Evolutionary conservation across 1,140 invertebrate species (phyloP), one percentile per base, ranked within the genome.

Genomic region (Probaryconus sp.): DNA sequence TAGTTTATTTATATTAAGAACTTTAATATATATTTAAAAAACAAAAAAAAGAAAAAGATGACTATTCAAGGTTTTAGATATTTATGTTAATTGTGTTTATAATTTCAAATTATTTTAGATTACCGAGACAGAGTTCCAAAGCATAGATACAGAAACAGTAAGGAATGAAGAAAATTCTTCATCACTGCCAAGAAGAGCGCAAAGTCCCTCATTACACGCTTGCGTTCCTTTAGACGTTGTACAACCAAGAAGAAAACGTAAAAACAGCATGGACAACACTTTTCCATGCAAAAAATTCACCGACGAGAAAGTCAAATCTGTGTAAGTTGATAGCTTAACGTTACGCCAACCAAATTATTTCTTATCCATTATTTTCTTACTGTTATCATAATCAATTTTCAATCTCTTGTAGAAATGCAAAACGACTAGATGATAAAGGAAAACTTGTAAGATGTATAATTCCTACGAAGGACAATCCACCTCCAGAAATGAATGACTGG

Each of bases 381-480:
- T 21, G 1, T 3, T 24, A 21, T 43, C n/a, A 11, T 10, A 11
- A 43, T 24, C 10, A 4, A 30, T 6, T 43, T 45, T 30, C 2
- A 24, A 33, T 38, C 61, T 65, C 9, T 56, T 70, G 4, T 17
- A 86, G 85, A 77, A 77, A 69, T 56, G 40, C 76, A 13, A 87
- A 85, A 76, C 87, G 81, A 65, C 35, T 82, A 18, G 86, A 88
- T 30, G 88, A 89, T 31, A 89, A 89, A 72, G 79, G 80, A 10
- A 89, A 89, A 82, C 83, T 86, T 50, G 76, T 83, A 28, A 81
- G 88, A 79, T 89, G 86, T 73, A 84, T 92, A 26, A 94, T 95
- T 77, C 92, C 93, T 11, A 93, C 93, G 2, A 93, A 93, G 85
- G 93, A 94, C 75, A 93, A 94, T 88, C 94, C 94, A 43, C 94